These are phyloP conservation scores for Pteropus alecto DNA, from an alignment of 2,113 vertebrate genomes.

Conservation along the genomic window DNA sequence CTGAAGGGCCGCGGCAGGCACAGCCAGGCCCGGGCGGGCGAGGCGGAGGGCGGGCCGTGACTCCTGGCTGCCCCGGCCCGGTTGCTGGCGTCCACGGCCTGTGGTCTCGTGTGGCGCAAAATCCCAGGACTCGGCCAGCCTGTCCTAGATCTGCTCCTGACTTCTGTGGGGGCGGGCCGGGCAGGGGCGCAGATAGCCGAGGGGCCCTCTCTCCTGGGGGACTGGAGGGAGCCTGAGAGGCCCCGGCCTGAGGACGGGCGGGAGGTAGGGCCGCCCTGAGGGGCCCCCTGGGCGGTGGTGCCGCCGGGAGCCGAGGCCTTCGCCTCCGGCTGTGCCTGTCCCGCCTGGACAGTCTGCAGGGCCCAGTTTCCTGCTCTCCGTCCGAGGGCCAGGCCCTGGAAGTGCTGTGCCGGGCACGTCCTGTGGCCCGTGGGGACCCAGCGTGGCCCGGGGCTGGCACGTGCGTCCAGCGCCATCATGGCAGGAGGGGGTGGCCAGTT, in stretches of 20 bases:
- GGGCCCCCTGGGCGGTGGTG: not conserved
- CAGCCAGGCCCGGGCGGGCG: rapidly evolving
- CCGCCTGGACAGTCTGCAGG: not conserved
- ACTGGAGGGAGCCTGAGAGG: rapidly evolving
- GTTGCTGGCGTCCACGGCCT: not conserved
- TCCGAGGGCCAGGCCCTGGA: not conserved
- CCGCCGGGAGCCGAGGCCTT: not conserved
- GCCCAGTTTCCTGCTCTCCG: rapidly evolving
- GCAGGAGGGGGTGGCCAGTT: rapidly evolving
- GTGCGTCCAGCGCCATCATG: not conserved
- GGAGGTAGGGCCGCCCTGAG: not conserved
- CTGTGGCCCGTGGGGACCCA: not conserved
- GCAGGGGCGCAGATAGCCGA: not conserved
- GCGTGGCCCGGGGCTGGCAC: rapidly evolving
- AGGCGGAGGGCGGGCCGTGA: rapidly evolving
- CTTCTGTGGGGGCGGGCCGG: not conserved
- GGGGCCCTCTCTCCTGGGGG: not conserved
- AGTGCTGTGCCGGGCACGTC: too few relatives aligned
- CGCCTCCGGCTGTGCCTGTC: rapidly evolving
- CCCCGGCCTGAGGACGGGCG: not conserved
- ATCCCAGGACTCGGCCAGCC: rapidly evolving
- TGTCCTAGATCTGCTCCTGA: not conserved
- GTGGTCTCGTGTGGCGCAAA: rapidly evolving
- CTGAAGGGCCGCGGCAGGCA: not conserved
- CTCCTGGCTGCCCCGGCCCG: too few relatives aligned